phyloP scores from a whole-genome alignment of 2,888 invertebrate genomes.

The Thereva nobilitata region DNA sequence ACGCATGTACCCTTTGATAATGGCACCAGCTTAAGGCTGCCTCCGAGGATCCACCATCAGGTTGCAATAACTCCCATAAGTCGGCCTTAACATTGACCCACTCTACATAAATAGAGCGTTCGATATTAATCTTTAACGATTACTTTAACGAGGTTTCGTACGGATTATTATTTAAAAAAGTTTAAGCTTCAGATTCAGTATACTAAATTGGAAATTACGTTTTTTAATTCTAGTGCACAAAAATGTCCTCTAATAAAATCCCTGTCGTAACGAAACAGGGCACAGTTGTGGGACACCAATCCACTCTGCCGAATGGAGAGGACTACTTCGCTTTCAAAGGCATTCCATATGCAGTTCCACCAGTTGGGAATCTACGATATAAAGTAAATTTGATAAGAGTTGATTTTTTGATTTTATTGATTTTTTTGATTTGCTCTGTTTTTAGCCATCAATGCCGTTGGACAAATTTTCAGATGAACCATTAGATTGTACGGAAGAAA shows the following conservation, averaged over 20 bases:
- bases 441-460: slow-evolving; percentile 52
- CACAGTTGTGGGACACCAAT: slow-evolving; percentile 58
- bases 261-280: slow-evolving; percentile 57
- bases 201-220: background rate
- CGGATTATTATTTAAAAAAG: too few relatives aligned
- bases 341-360: slow-evolving; percentile 64
- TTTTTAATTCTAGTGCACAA: background rate
- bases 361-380: slow-evolving; percentile 58
- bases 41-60: too few relatives aligned
- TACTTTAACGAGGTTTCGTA: too few relatives aligned
- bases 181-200: background rate
- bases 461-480: slow-evolving; percentile 48
- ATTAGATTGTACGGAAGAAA: slow-evolving; percentile 52
- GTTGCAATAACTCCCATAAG: too few relatives aligned
- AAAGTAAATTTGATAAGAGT: slow-evolving; percentile 47
- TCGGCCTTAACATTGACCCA: too few relatives aligned
- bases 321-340: slow-evolving; percentile 61
- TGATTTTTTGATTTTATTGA: too few relatives aligned
- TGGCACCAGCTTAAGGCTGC: too few relatives aligned
- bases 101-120: too few relatives aligned
- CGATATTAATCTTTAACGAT: too few relatives aligned
- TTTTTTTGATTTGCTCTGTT: background rate
- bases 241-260: slow-evolving; percentile 10
- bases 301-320: slow-evolving; percentile 54
- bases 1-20: too few relatives aligned